Evolutionary conservation across 35 echinoderm and acorn worm genomes (phyloP).

Genomic region (Patiria miniata): DNA sequence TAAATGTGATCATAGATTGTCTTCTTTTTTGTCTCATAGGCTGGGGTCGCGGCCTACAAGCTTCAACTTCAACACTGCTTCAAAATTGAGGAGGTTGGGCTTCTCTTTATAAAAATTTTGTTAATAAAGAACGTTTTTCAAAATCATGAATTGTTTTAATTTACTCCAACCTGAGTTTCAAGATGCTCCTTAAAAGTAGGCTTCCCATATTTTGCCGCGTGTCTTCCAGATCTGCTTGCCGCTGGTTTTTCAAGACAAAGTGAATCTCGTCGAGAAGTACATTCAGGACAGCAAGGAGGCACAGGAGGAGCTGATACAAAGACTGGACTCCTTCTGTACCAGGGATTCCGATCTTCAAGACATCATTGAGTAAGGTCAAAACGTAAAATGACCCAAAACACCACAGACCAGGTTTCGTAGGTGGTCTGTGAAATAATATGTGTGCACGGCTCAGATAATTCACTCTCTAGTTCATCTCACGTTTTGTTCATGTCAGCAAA

Average conservation of each 20-base stretch:
- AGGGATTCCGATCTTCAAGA: slow-evolving; percentile 57
- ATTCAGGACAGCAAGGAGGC: slow-evolving; percentile 48
- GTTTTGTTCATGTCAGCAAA: too few species aligned
- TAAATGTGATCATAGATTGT: neutral
- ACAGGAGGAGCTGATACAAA: slow-evolving; percentile 58
- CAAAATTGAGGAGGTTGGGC: slow-evolving; percentile 45
- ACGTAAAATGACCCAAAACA: too few species aligned
- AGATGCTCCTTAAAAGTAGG: too few species aligned
- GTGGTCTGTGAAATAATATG: too few species aligned
- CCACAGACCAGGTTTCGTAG: too few species aligned
- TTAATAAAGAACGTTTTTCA: too few species aligned
- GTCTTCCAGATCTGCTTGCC: slow-evolving; percentile 81
- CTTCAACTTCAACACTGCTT: slow-evolving; percentile 44
- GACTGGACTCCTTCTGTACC: slow-evolving; percentile 79
- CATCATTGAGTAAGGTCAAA: slow-evolving; percentile 58
- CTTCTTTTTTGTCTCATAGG: neutral
- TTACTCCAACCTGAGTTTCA: too few species aligned
- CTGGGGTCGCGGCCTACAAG: slow-evolving; percentile 1
- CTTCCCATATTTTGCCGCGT: neutral
- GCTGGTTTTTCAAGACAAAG: slow-evolving; percentile 72
- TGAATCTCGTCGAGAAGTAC: slow-evolving; percentile 81
- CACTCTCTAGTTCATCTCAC: too few species aligned
- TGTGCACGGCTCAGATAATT: too few species aligned
- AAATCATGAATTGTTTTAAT: too few species aligned
- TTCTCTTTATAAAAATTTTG: too few species aligned